Evolutionary conservation across 2,113 vertebrate genomes (phyloP), one percentile per base, ranked within the genome.

Genomic region (Salvelinus fontinalis): DNA sequence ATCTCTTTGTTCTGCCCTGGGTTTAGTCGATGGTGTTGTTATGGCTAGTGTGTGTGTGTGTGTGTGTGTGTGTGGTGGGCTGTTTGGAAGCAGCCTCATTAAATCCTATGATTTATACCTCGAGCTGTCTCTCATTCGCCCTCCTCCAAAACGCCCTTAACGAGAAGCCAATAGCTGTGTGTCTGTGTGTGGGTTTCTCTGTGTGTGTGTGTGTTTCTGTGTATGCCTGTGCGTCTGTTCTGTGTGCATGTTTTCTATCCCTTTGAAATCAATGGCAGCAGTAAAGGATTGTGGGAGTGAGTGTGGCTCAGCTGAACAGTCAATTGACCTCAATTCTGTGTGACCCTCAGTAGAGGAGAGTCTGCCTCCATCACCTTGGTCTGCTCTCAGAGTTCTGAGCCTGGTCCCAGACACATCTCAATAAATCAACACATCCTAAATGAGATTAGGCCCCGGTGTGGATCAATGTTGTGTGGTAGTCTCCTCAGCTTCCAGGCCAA

Each of bases 391-490:
- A 54, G 51, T 14, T 5, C 51, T 18, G 12, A 54, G 51, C 51
- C 51, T 54, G 51, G 51, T 54, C 51, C 16, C 51, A 18, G 51
- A 80, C 77, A 80, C 86, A 82, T 89, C 89, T 88, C 89, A 89
- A 90, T 92, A 90, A 92, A 91, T 90, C 90, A 89, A 86, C 85
- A 82, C 81, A 44, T 84, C 80, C 84, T 90, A 91, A 93, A 93
- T 93, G 91, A 91, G 90, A 91, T 93, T 92, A 91, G 86, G 90
- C 84, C 80, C 80, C 80, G 78, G 82, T 71, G 29, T 73, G 79
- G 85, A 91, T 92, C 90, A 88, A 89, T 93, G 51, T 14, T 54
- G 51, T 54, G 51, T 76, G 78, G 79, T 75, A 76, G 78, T 71
- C 79, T 87, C 86, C 84, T 81, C 85, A 59, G 74, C 78, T 68